A percentile compares a stretch with the other conserved stretches of the same genome.
Evolutionary conservation across 2,888 invertebrate genomes (phyloP).

Genomic region (Pandemis cinnamomeana): DNA sequence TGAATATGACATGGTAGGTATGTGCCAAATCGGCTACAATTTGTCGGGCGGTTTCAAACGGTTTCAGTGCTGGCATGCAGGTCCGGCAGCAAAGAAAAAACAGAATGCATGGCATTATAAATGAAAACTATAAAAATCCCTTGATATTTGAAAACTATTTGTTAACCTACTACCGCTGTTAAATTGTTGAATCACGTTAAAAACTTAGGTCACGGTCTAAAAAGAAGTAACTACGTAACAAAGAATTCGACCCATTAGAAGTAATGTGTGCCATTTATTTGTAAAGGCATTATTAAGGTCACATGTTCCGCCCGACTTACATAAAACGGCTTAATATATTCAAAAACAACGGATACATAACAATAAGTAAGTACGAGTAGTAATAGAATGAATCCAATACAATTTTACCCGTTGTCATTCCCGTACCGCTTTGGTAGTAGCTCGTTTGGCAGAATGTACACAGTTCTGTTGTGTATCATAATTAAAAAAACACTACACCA

Average conservation of each 20-base stretch:
- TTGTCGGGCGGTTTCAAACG: no score
- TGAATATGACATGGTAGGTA: no score
- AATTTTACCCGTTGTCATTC: constrained; percentile 70
- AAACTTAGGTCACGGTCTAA: constrained; percentile 23
- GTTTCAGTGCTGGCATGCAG: no score
- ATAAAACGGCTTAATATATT: constrained; percentile 23
- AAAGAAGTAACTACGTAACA: constrained; percentile 3
- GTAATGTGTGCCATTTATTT: constrained; percentile 38
- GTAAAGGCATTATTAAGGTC: constrained; percentile 35
- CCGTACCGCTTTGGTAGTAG: constrained; percentile 78
- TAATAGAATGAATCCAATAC: constrained; percentile 10
- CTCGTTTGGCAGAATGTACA: constrained; percentile 80
- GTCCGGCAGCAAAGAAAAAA: no score
- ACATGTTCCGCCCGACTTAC: neutral
- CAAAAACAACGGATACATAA: constrained; percentile 16
- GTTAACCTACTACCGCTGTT: neutral
- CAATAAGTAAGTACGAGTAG: neutral
- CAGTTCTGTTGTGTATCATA: constrained; percentile 79
- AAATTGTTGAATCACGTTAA: neutral
- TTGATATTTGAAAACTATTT: neutral
- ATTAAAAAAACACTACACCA: constrained; percentile 44
- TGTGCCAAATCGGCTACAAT: no score
- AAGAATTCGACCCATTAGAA: constrained; percentile 30
- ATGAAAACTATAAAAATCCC: neutral
- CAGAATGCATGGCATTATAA: no score